phyloP scores from a whole-genome alignment of 2,888 invertebrate species.

The Nezara viridula region DNA sequence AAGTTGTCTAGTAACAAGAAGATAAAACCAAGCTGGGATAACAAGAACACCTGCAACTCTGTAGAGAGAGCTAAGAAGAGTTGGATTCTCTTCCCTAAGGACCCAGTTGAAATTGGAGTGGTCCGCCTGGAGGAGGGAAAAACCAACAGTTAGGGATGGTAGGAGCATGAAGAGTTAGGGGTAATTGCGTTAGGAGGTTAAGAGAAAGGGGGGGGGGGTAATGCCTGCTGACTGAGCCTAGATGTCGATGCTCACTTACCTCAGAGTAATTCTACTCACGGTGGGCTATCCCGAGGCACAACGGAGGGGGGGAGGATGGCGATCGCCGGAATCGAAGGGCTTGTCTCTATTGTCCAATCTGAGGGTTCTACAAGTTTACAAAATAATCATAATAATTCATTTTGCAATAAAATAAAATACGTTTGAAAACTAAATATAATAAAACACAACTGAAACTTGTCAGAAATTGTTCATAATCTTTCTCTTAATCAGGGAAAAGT shows the following conservation, averaged over 20 bases:
- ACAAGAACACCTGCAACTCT: conserved; percentile 47
- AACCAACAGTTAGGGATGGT: conserved; percentile 17
- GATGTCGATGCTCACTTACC: conserved; percentile 20
- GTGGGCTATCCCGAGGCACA: background rate
- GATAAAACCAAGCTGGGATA: conserved; percentile 33
- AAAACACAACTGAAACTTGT: too few species aligned
- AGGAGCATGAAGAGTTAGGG: conserved; percentile 36
- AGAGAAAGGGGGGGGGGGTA: background rate
- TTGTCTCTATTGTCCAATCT: background rate
- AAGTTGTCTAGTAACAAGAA: conserved; percentile 43
- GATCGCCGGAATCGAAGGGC: background rate
- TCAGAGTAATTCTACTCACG: background rate
- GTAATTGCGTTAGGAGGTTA: conserved; percentile 31
- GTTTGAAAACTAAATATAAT: too few species aligned
- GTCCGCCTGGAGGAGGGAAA: conserved; percentile 10
- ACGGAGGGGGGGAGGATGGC: background rate
- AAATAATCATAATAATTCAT: too few species aligned
- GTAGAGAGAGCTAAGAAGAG: conserved; percentile 31
- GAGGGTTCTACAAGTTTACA: background rate
- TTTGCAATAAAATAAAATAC: too few species aligned
- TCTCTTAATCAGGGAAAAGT: too few species aligned
- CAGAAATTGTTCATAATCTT: too few species aligned
- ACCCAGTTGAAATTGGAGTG: conserved; percentile 30
- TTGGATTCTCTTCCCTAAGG: conserved; percentile 19
- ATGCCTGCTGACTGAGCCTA: conserved; percentile 14